phyloP scores from a whole-genome alignment of 2,797 vertebrate genomes.

The Xerus rutilus region DNA sequence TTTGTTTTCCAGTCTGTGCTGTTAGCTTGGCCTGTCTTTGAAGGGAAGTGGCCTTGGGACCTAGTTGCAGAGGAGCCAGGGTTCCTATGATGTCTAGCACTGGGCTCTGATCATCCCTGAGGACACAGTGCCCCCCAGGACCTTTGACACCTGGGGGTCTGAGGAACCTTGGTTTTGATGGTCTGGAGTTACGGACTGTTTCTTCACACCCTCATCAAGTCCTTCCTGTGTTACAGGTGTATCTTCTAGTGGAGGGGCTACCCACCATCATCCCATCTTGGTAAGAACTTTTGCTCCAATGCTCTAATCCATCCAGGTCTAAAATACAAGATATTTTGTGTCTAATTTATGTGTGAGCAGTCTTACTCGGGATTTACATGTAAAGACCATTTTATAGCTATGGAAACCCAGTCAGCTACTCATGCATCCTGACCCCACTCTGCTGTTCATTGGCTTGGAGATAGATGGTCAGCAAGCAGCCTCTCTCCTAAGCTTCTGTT shows the following conservation, averaged over 20 bases:
- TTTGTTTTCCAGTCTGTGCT: neutral
- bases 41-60: neutral
- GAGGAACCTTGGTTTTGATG: neutral
- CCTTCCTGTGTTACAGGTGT: constrained; percentile 56
- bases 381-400: neutral
- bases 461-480: neutral
- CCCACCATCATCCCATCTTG: neutral
- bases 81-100: constrained; percentile 63
- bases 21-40: neutral
- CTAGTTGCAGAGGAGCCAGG: neutral
- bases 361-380: neutral
- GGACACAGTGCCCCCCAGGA: constrained; percentile 65
- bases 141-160: constrained; percentile 70
- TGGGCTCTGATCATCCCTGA: constrained; percentile 68
- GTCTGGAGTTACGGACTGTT: neutral
- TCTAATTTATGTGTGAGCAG: neutral
- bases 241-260: neutral
- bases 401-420: neutral
- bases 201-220: neutral
- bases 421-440: neutral
- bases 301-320: neutral
- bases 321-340: neutral
- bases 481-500: neutral
- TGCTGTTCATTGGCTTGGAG: neutral
- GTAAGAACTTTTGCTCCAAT: constrained; percentile 33